Evolutionary conservation across 2,888 invertebrate genomes (phyloP), one percentile per base, ranked within the genome.

Genomic region (Elmis aenea): DNA sequence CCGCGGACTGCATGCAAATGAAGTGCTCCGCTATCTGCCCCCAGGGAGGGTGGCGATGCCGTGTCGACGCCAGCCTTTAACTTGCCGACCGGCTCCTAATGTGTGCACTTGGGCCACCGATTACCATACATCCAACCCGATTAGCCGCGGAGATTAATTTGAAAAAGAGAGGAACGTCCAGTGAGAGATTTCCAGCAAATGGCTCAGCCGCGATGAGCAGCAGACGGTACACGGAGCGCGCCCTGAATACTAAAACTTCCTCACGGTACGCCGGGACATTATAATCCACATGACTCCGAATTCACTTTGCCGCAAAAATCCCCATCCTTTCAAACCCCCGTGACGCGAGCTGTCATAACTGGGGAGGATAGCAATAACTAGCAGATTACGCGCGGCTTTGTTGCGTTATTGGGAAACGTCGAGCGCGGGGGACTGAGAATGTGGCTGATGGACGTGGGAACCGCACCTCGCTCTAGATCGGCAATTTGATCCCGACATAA

Each of bases 1-100:
- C 62, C 55, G 57, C 59, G 64, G 64, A 58, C 62, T 54, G 66
- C 57, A 69, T 69, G 67, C 66, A 68, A 69, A 70, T 69, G 64
- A 66, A 62, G 54, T 59, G 57, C 53, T 36, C 32, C 42, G 45
- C 41, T 33, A 43, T 46, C 42, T 45, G 38, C 37, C 42, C 39
- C 36, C 39, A 30, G 30, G 37, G 44, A 42, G 32, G 40, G 43
- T 37, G 46, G 39, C 38, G 40, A 38, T 38, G 31, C 33, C 38
- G 42, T 38, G 46, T 43, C 39, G 46, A 41, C 44, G 41, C 35
- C 36, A 31, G 32, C 26, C 37, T 42, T 42, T 33, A 42, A 39
- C 38, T 42, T 26, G 38, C 32, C 39, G 32, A 37, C 39, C 36
- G 35, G 30, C 36, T 28, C 33, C 38, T 38, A 43, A 43, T 39